Evolutionary conservation across 2,113 vertebrate species (phyloP).

Genomic region (Dendropsophus ebraccatus): DNA sequence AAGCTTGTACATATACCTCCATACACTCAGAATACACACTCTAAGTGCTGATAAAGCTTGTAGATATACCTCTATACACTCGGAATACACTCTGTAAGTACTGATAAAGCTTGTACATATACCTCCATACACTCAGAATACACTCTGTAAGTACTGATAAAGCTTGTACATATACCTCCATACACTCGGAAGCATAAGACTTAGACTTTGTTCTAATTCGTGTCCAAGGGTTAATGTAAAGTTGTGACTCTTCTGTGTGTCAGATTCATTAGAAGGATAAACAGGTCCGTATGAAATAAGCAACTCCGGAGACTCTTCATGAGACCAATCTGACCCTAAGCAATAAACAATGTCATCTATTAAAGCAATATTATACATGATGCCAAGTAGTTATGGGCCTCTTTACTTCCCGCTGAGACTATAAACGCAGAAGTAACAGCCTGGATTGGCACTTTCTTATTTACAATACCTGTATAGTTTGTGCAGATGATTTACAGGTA

Average conservation of each 20-base stretch:
- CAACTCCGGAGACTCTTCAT: not conserved
- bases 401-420: not conserved
- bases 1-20: not conserved
- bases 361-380: not conserved
- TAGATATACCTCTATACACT: not conserved
- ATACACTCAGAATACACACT: not conserved
- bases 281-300: not conserved
- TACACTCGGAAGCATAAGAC: not conserved
- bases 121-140: constrained; percentile 9
- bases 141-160: too few relatives aligned
- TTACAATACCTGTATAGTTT: not conserved
- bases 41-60: too few relatives aligned
- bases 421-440: not conserved
- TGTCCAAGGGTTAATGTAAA: not conserved
- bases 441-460: not conserved
- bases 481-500: too few relatives aligned
- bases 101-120: not conserved
- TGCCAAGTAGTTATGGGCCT: not conserved
- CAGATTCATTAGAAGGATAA: not conserved
- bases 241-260: not conserved
- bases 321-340: not conserved
- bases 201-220: not conserved
- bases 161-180: not conserved
- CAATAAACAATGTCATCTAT: not conserved
- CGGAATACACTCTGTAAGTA: too few relatives aligned